Base-by-base conservation (phyloP, 2,888 invertebrate genomes). In the Drosophila robusta region DNA sequence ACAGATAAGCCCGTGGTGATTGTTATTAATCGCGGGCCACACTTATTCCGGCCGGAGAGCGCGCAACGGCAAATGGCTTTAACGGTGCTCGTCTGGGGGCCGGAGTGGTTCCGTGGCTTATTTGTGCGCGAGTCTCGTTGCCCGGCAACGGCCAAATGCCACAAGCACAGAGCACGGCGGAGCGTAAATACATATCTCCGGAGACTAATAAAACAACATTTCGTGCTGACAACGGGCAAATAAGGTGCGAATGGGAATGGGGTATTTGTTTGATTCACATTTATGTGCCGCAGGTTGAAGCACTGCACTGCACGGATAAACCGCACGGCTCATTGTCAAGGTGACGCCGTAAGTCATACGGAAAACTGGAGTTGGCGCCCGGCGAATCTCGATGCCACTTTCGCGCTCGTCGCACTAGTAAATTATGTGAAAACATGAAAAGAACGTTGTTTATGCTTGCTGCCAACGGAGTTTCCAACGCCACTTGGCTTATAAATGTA, bases 151-250 rank as follows among this genome's bases (percentile, higher is more conserved):
- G 64, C 63, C 73, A 62, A 62, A 66, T 60, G 72, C 77, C 68
- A 56, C 66, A 75, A 70, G 46, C 63, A 60, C 60, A 74, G 71
- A 69, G 77, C 75, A 78, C 57, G 66, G 39, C 69, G 64, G 47
- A 69, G 73, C 74, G 70, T 74, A 74, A 82, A 78, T 74, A 74
- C 80, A 78, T 74, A 81, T 85, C 86, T 87, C 89, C 68, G 75
- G 90, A 90, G 90, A 90, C 80, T 85, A 87, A 89, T 90, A 90
- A 90, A 90, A 89, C 89, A 90, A 89, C 85, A 90, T 89, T 84
- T 79, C 81, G 74, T 76, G 79, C 89, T 89, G 87, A 83, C 88
- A 89, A 74, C 80, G 71, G 75, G 75, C 75, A 76, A 80, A 80
- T 71, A 73, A 89, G 88, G 89, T 86, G 84, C 73, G 8, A 16